A percentile compares a stretch with the other conserved stretches of the same genome.
These are phyloP conservation scores for Bubo bubo DNA, from an alignment of 2,113 vertebrate species.

Conservation along the genomic window DNA sequence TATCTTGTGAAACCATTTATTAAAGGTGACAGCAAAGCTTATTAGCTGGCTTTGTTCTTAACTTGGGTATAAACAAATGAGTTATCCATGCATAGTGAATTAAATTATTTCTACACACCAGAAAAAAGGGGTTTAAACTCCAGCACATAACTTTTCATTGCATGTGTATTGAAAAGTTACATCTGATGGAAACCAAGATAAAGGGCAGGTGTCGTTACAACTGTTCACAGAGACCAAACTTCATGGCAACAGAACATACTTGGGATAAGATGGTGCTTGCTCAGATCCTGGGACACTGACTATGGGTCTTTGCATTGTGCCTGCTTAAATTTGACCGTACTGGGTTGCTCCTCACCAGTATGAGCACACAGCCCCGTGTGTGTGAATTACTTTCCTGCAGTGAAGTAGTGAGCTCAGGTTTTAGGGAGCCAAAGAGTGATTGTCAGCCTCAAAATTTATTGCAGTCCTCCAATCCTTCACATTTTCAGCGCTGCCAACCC, in stretches of 20 bases:
- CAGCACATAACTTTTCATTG: not conserved
- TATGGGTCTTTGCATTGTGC: not conserved
- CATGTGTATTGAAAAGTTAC: not conserved
- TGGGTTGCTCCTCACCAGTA: not conserved
- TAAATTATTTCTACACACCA: not conserved
- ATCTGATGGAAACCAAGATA: not conserved
- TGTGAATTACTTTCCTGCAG: not conserved
- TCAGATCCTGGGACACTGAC: not conserved
- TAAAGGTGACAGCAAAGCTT: constrained; percentile 59
- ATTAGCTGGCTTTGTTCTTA: constrained; percentile 51
- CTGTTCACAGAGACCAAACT: not conserved
- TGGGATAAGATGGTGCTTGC: not conserved
- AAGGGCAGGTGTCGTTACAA: not conserved
- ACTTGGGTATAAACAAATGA: constrained; percentile 14
- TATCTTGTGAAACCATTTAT: constrained; percentile 54
- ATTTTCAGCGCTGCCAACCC: not conserved
- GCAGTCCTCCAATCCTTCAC: not conserved
- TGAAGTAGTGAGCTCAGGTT: not conserved
- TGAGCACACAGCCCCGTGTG: rapidly evolving
- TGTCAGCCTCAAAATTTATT: not conserved
- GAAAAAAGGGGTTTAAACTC: not conserved
- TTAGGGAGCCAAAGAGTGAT: not conserved
- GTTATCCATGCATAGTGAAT: constrained; percentile 14
- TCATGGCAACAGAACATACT: not conserved
- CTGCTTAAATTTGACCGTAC: not conserved